Base-by-base conservation (phyloP, 2,888 invertebrate species). In the Gortyna flavago region DNA sequence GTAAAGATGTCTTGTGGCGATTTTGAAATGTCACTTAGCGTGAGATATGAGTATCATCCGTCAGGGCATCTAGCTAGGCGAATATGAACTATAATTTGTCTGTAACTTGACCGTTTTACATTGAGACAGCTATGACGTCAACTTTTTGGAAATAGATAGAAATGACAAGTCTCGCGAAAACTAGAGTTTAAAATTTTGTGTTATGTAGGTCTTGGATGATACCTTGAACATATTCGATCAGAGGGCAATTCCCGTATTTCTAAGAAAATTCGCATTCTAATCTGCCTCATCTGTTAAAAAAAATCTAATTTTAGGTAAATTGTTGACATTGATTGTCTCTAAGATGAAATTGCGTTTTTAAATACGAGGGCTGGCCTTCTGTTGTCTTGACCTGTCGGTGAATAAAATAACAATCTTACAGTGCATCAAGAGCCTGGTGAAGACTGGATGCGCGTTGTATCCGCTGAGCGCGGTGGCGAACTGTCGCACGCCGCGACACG, bases 401-500 rank as follows among this genome's bases (percentile, higher is more conserved):
- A 38, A n/a, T 62, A 18, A 44, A 54, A 11, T 69, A 44, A 54
- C 1, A 25, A 5, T 35, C 93, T 93, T 83, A 95, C 95, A 91
- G 21, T 89, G 78, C 29, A 82, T 85, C 29, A 96, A 90, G 0
- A 96, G 91, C 0, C 84, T 73, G 0, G 93, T 93, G 91, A 95
- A 95, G 16, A 94, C 94, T 1, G 91, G 81, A 54, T 91, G 87
- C 0, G 95, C 95, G 85, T 77, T 80, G 89, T 93, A 90, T 0
- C 93, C 89, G 51, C 90, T 83, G 59, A 95, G 91, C 2, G 96
- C 94, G 25, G 93, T 84, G 5, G 96, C 95, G 57, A 95, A 87
- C 89, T 96, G 96, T 0, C 96, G 90, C 85, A 95, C 96, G 70
- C 91, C 96, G 81, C 96, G 94, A 71, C 96, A 94, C 71, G 95